Conservation (phyloP, 2,797 vertebrate species). For the Pseudomugil tenellus region DNA sequence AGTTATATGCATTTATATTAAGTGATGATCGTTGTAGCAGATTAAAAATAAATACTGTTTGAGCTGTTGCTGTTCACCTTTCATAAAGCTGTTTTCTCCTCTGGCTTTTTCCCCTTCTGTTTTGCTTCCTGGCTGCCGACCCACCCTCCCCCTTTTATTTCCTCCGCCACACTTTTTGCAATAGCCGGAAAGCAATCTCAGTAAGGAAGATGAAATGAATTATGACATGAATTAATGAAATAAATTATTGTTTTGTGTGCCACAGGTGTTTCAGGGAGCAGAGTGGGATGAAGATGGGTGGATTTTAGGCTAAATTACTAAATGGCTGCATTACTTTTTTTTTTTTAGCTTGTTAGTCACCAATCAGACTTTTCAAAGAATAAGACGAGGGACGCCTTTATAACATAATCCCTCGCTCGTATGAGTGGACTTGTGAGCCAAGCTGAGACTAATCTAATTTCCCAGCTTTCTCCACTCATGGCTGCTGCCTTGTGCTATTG, state of each 20-base stretch:
- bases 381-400: slow-evolving; percentile 1
- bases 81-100: slow-evolving; percentile 11
- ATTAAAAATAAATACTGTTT: neutral
- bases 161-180: slow-evolving; percentile 41
- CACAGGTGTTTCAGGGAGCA: slow-evolving; percentile 57
- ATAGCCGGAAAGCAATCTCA: slow-evolving; percentile 39
- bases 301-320: slow-evolving; percentile 5
- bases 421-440: slow-evolving; percentile 23
- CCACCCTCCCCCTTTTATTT: slow-evolving; percentile 8
- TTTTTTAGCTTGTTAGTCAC: slow-evolving; percentile 2
- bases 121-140: slow-evolving; percentile 26
- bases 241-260: slow-evolving; percentile 55
- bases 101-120: slow-evolving; percentile 14
- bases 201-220: slow-evolving; percentile 73
- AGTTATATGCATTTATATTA: neutral
- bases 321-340: slow-evolving; percentile 13
- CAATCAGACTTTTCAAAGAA: slow-evolving; percentile 17
- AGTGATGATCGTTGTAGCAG: no score
- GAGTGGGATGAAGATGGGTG: slow-evolving; percentile 17
- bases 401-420: slow-evolving; percentile 42
- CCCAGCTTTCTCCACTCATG: slow-evolving; percentile 38
- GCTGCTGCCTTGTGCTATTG: slow-evolving; percentile 49
- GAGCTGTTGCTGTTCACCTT: slow-evolving; percentile 3
- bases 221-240: slow-evolving; percentile 69
- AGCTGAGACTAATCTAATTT: slow-evolving; percentile 68